Base-by-base conservation (phyloP, 1,140 invertebrate genomes). In the Pemphigus obesinymphae region DNA sequence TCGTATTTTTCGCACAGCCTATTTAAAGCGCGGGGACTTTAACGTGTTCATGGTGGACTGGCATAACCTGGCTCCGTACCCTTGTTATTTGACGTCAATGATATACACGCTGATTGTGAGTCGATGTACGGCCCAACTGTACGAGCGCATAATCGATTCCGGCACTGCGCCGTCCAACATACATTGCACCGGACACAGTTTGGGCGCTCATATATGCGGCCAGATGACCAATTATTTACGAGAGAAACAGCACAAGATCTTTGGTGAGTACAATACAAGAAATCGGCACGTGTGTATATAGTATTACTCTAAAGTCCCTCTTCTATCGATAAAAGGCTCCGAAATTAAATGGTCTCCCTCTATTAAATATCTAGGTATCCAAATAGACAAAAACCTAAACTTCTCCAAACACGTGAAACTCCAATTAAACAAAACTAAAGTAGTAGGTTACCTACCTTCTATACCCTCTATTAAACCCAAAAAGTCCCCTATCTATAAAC, bases 11-110 rank as follows among this genome's bases (percentile, higher is more conserved):
- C 70, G 87, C 87, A 29, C 87, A 93, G 92, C 92, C 1, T 93
- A 92, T 85, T 84, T 93, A 72, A 89, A 89, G 1, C 87, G 89
- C 29, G 89, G 89, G n/a, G 91, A 93, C 85, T 92, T 92, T 85
- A 94, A 94, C 86, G 91, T 94, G 55, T 92, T 94, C 84, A 91
- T 91, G 82, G 89, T 94, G 40, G 92, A 93, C 85, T 94, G 92
- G 92, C 87, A 89, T 40, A 86, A 88, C 8, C 87, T 93, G 43
- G 90, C 91, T 1, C 87, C 87, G 83, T 92, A 92, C 86, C 91
- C 91, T 1, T 92, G 92, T 85, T 94, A 94, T 85, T 85, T 93
- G 8, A 91, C 91, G 17, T 89, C 92, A 4, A 84, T 85, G 45
- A 84, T 83, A 29, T 87, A 87, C 82, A 86, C 90, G 0, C 89